Evolutionary conservation across 2,888 invertebrate genomes (phyloP), one percentile per base, ranked within the genome.

Genomic region (Eudemis profundana): DNA sequence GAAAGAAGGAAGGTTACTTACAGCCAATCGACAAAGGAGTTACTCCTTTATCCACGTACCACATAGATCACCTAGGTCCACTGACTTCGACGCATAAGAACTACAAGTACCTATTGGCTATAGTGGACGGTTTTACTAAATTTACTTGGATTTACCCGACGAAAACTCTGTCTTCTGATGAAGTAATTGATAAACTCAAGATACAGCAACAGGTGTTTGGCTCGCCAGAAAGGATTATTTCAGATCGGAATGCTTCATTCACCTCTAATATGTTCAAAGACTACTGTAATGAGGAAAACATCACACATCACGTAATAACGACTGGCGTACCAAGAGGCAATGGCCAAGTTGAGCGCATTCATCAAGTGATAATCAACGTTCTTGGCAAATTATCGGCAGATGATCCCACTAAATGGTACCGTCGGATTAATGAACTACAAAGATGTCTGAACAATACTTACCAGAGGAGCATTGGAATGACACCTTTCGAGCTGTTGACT

Each of bases 61-160:
- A 40, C n/a, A 40, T 40, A 1, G 38, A 40, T 4, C 38, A 40
- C n/a, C n/a, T 40, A 40, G 38, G 38, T 40, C 38, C 38, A n/a
- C 38, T 40, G 38, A 40, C n/a, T n/a, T n/a, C n/a, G n/a, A n/a
- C n/a, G n/a, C n/a, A n/a, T n/a, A n/a, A n/a, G n/a, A n/a, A n/a
- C n/a, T n/a, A n/a, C n/a, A n/a, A n/a, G n/a, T n/a, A n/a, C n/a
- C n/a, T n/a, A n/a, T n/a, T n/a, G n/a, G n/a, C n/a, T n/a, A n/a
- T n/a, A n/a, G n/a, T n/a, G 33, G 81, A 85, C 47, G 74, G 65
- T 0, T 82, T 77, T 49, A 77, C 78, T 0, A 83, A 82, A 61
- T 82, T 81, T 70, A 70, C 69, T 1, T 83, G 82, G 78, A 53
- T 81, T 0, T 81, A 75, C 49, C 78, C 79, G 12, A 71, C 73